A percentile compares a stretch with the other conserved stretches of the same genome.
These are phyloP conservation scores for Cremastinae sp. DNA, from an alignment of 2,888 invertebrate genomes.

Conservation along the genomic window DNA sequence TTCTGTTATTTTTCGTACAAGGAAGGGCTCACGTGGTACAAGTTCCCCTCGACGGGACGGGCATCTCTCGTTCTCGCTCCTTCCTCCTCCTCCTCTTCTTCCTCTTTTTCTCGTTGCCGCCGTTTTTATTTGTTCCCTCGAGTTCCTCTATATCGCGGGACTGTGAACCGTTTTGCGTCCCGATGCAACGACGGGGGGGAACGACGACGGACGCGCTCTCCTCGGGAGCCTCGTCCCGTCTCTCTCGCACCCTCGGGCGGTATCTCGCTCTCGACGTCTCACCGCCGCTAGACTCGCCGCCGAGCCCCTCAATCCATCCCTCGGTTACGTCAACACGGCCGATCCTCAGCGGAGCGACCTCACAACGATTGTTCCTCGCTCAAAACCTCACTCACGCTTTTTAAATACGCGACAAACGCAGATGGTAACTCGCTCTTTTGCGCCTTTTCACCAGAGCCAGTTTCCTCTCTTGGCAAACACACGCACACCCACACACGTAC, in stretches of 20 bases:
- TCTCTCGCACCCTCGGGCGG: neutral
- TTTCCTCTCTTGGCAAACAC: constrained; percentile 35
- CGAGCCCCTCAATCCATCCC: constrained; percentile 68
- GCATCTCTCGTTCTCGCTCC: constrained; percentile 46
- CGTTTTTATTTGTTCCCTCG: constrained; percentile 39
- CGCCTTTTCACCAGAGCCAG: constrained; percentile 14
- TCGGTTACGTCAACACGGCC: constrained; percentile 68
- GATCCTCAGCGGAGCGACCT: neutral
- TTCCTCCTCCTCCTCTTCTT: constrained; percentile 24
- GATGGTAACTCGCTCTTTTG: constrained; percentile 11
- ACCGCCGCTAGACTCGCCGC: constrained; percentile 73
- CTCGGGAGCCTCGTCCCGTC: constrained; percentile 22
- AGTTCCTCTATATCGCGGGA: constrained; percentile 31
- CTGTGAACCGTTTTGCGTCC: constrained; percentile 42
- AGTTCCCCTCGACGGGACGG: constrained; percentile 64
- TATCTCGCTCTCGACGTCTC: constrained; percentile 72
- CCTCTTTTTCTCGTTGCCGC: constrained; percentile 41
- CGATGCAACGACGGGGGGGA: constrained; percentile 46
- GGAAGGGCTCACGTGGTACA: constrained; percentile 76
- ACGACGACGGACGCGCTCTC: constrained; percentile 53
- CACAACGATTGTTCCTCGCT: neutral
- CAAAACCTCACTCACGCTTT: neutral
- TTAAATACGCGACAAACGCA: neutral
- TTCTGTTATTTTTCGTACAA: constrained; percentile 36
- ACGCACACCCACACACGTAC: constrained; percentile 41